These are phyloP conservation scores for Gambusia yucatana DNA, from an alignment of 2,797 vertebrate species.

Conservation along the genomic window DNA sequence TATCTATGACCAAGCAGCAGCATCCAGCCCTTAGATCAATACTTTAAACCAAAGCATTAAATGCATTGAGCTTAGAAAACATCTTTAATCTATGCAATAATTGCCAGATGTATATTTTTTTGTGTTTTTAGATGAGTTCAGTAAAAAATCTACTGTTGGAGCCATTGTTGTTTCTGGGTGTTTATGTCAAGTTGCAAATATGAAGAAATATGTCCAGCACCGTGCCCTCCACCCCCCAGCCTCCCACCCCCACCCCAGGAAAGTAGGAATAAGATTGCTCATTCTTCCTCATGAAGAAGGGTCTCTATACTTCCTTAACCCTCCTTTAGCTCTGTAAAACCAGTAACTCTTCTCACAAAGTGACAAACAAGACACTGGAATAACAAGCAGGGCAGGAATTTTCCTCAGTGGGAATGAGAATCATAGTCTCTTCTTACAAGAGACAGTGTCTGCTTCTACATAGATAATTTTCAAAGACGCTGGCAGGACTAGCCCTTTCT, in stretches of 20 bases:
- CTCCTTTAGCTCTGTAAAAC: background rate
- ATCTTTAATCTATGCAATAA: background rate
- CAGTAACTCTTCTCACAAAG: background rate
- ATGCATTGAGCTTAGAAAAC: background rate
- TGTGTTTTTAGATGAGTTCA: background rate
- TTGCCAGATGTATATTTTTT: background rate
- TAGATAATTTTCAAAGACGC: constrained; percentile 1
- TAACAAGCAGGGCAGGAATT: background rate
- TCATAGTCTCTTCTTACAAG: background rate
- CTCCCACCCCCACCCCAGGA: too few relatives aligned
- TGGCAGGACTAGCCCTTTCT: background rate
- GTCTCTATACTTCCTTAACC: background rate
- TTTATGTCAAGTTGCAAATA: background rate
- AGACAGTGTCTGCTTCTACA: background rate
- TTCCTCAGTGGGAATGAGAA: background rate
- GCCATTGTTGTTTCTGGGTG: background rate
- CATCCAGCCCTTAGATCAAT: background rate
- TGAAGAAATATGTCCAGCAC: background rate
- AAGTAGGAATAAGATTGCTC: background rate
- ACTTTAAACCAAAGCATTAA: background rate
- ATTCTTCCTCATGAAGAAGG: constrained; percentile 3
- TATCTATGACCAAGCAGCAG: background rate
- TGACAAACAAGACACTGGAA: background rate
- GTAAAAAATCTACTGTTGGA: background rate
- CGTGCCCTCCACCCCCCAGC: background rate